A percentile compares a stretch with the other conserved stretches of the same genome.
Conservation (phyloP, 1,140 invertebrate species). For the Meteorus sp. region DNA sequence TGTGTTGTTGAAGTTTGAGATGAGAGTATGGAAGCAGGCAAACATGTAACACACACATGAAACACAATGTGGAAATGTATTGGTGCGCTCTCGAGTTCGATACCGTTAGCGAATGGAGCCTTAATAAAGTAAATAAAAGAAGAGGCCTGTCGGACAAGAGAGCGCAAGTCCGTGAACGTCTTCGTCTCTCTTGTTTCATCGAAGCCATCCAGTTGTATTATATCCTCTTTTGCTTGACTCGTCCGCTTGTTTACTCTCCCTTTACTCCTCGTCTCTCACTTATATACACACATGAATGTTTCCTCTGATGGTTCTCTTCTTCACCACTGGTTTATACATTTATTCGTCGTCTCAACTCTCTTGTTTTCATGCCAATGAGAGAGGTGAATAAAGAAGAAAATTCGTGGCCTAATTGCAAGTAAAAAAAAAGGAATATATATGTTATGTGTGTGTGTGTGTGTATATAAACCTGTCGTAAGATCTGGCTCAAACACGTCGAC, state of each 20-base stretch:
- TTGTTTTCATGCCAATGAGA: background rate
- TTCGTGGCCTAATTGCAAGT: constrained; percentile 28
- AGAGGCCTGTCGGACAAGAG: constrained; percentile 2
- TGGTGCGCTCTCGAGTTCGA: background rate
- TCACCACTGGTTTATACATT: no score
- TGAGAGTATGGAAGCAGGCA: no score
- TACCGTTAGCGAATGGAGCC: constrained; percentile 16
- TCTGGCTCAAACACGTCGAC: no score
- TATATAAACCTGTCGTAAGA: constrained; percentile 21
- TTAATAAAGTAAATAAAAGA: constrained; percentile 22
- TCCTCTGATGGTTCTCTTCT: no score
- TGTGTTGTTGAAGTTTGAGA: no score
- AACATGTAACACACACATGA: no score
- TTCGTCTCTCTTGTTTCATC: constrained; percentile 5
- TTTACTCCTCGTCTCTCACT: background rate
- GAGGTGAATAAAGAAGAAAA: constrained; percentile 21
- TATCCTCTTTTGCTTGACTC: background rate
- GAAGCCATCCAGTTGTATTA: background rate
- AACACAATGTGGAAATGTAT: background rate
- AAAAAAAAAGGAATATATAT: no score
- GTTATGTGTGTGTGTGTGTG: no score
- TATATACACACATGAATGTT: no score
- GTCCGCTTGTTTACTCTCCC: background rate
- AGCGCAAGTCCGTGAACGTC: background rate
- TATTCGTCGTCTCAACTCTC: constrained; percentile 6